A percentile compares a stretch with the other conserved stretches of the same genome.
Evolutionary conservation across 2,888 invertebrate genomes (phyloP).

Genomic region (Unio delphinus): DNA sequence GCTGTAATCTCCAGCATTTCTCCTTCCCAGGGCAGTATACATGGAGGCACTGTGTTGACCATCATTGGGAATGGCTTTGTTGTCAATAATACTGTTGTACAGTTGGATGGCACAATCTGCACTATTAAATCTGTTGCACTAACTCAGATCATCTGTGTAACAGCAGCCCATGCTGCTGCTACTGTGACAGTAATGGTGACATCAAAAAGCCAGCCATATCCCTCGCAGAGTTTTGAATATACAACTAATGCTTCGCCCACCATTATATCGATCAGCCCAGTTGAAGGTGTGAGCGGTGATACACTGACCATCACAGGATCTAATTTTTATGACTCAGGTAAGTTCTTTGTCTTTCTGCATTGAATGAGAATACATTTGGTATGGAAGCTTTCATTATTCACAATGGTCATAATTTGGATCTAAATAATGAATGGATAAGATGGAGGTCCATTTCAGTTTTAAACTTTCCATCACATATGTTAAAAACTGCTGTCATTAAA

Average conservation of each 20-base stretch:
- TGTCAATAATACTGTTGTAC: constrained; percentile 31
- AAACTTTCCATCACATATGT: too few species aligned
- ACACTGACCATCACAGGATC: constrained; percentile 42
- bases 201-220: constrained; percentile 39
- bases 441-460: too few species aligned
- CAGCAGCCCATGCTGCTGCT: constrained; percentile 36
- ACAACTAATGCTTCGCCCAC: constrained; percentile 34
- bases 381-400: too few species aligned
- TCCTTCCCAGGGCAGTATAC: constrained; percentile 47
- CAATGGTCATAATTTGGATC: too few species aligned
- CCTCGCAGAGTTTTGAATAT: constrained; percentile 34
- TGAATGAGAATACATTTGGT: too few species aligned
- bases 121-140: constrained; percentile 26
- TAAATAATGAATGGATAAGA: too few species aligned
- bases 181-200: constrained; percentile 34
- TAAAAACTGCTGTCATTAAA: too few species aligned
- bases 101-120: constrained; percentile 41
- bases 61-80: constrained; percentile 46
- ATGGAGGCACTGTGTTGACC: constrained; percentile 39
- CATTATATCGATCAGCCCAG: constrained; percentile 36
- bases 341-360: too few species aligned
- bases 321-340: too few species aligned
- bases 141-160: constrained; percentile 41
- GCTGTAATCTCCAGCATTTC: constrained; percentile 28
- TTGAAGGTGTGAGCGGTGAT: constrained; percentile 37